phyloP scores from a whole-genome alignment of 2,888 invertebrate species.

The Icerya purchasi region DNA sequence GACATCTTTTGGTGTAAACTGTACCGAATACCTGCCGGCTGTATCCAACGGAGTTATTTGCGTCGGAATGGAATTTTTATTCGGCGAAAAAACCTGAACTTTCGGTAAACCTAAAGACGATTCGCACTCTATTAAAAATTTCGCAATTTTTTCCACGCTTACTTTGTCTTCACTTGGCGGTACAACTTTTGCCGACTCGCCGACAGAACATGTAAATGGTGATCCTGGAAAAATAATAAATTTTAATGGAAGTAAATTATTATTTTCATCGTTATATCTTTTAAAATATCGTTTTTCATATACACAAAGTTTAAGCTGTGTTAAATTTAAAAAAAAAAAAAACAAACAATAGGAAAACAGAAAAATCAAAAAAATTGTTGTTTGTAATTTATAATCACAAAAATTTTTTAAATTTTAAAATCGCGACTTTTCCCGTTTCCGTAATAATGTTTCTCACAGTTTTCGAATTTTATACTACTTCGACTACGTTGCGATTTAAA shows the following conservation, averaged over 20 bases:
- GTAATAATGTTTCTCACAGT: too few species aligned
- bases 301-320: background rate
- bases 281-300: conserved; percentile 1
- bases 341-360: too few species aligned
- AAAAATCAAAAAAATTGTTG: too few species aligned
- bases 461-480: too few species aligned
- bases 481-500: too few species aligned
- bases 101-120: conserved; percentile 38
- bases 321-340: too few species aligned
- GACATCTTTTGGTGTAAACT: conserved; percentile 68
- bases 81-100: conserved; percentile 43
- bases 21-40: conserved; percentile 27
- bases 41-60: conserved; percentile 23
- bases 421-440: too few species aligned
- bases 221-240: conserved; percentile 44
- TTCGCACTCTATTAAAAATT: conserved; percentile 71
- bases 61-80: conserved; percentile 24
- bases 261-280: too few species aligned
- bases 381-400: too few species aligned
- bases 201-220: conserved; percentile 57
- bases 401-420: too few species aligned
- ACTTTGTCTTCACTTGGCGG: conserved; percentile 70
- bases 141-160: conserved; percentile 61
- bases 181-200: conserved; percentile 64
- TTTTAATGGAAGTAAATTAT: too few species aligned